Conservation (phyloP, 1,140 invertebrate genomes). For the Ceratina australensis region DNA sequence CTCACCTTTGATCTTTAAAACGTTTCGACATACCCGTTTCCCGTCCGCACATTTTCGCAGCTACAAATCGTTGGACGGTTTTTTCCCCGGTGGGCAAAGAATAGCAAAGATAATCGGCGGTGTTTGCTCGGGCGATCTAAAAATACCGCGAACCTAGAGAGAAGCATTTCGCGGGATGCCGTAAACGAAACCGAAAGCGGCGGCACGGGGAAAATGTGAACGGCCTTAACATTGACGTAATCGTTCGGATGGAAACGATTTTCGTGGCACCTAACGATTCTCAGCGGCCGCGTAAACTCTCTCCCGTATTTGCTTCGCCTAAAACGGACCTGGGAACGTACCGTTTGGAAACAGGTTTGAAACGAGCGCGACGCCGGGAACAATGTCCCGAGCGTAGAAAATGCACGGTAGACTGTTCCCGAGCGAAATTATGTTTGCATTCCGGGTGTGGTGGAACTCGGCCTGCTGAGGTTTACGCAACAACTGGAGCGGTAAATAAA, state of each 20-base stretch:
- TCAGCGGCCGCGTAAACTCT: no score
- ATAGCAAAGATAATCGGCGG: not conserved
- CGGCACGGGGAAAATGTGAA: not conserved
- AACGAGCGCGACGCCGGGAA: no score
- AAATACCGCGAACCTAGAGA: not conserved
- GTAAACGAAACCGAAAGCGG: not conserved
- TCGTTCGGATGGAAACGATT: not conserved
- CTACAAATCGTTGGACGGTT: no score
- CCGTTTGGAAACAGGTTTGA: no score
- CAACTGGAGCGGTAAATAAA: not conserved
- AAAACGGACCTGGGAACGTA: no score
- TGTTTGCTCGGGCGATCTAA: not conserved
- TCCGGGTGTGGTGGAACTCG: no score
- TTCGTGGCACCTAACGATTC: not conserved
- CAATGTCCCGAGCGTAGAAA: no score
- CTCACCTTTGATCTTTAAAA: not conserved
- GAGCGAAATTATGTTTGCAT: no score
- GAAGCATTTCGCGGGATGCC: not conserved
- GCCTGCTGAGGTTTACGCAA: not conserved
- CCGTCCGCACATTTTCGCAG: not conserved
- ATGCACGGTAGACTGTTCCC: no score
- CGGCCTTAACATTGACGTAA: conserved; percentile 4
- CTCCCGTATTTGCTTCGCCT: no score
- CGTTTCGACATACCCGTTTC: not conserved
- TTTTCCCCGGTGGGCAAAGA: no score